Evolutionary conservation across 1,140 invertebrate species (phyloP).

Genomic region (Lutraria rhynchaena): DNA sequence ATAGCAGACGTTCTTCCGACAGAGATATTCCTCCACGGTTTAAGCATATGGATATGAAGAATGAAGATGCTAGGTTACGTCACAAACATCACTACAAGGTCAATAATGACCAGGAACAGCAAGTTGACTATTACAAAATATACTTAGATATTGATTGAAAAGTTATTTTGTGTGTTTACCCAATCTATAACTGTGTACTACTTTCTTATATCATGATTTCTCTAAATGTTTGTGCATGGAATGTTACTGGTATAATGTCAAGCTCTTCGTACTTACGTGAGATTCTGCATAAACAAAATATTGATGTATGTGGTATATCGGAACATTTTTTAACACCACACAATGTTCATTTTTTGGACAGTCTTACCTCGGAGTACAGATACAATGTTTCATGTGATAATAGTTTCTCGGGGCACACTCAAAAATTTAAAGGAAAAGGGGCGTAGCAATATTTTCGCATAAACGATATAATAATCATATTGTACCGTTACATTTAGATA

Average conservation of each 20-base stretch:
- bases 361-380: neutral
- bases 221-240: conserved; percentile 28
- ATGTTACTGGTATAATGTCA: conserved; percentile 33
- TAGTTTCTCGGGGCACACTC: neutral
- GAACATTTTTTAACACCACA: conserved; percentile 27
- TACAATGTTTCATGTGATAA: conserved; percentile 22
- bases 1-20: no score
- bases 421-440: conserved; percentile 13
- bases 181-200: no score
- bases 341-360: conserved; percentile 32
- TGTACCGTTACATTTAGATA: conserved; percentile 11
- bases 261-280: conserved; percentile 27
- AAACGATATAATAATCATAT: conserved; percentile 14
- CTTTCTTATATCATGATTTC: conserved; percentile 22
- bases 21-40: no score
- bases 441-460: conserved; percentile 41
- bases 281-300: neutral
- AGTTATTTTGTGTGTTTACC: no score
- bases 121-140: no score
- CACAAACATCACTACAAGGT: no score
- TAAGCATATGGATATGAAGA: no score
- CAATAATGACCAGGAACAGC: no score
- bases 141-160: no score
- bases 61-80: no score
- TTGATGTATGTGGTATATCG: conserved; percentile 45